Evolutionary conservation across 1,140 invertebrate genomes (phyloP).

Genomic region (Zaprionus ghesquierei): DNA sequence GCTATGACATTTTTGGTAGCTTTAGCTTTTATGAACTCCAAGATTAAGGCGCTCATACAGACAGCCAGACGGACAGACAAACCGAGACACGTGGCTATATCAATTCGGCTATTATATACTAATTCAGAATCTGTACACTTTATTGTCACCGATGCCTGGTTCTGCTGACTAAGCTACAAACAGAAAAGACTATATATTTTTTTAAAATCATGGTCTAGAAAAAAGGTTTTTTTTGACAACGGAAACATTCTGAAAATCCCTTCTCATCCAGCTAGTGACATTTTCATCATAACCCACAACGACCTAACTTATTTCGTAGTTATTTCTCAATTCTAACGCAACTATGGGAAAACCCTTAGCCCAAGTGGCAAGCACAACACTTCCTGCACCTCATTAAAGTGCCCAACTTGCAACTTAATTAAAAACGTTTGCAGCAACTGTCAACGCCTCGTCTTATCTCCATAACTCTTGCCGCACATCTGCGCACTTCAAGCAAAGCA

Average conservation of each 20-base stretch:
- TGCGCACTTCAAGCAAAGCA: constrained; percentile 31
- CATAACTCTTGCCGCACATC: constrained; percentile 70
- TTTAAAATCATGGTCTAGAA: too few relatives aligned
- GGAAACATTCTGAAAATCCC: neutral
- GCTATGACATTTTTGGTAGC: too few relatives aligned
- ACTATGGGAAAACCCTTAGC: constrained; percentile 17
- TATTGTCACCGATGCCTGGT: too few relatives aligned
- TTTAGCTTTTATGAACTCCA: too few relatives aligned
- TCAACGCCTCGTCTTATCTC: constrained; percentile 72
- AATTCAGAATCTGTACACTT: too few relatives aligned
- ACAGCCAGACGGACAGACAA: too few relatives aligned
- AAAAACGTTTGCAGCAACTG: constrained; percentile 75
- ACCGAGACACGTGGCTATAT: too few relatives aligned
- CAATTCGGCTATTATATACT: too few relatives aligned
- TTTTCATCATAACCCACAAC: neutral
- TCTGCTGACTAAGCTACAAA: too few relatives aligned
- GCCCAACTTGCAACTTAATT: constrained; percentile 74
- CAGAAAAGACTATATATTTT: too few relatives aligned
- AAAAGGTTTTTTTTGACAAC: too few relatives aligned
- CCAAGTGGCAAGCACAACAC: constrained; percentile 29
- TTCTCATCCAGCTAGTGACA: constrained; percentile 4
- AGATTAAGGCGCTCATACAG: too few relatives aligned
- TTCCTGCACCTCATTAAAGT: constrained; percentile 73
- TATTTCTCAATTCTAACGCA: constrained; percentile 1
- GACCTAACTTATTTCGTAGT: constrained; percentile 2